These are phyloP conservation scores for Acrossocheilus wenchowensis DNA, from an alignment of 2,797 vertebrate species.

Conservation along the genomic window DNA sequence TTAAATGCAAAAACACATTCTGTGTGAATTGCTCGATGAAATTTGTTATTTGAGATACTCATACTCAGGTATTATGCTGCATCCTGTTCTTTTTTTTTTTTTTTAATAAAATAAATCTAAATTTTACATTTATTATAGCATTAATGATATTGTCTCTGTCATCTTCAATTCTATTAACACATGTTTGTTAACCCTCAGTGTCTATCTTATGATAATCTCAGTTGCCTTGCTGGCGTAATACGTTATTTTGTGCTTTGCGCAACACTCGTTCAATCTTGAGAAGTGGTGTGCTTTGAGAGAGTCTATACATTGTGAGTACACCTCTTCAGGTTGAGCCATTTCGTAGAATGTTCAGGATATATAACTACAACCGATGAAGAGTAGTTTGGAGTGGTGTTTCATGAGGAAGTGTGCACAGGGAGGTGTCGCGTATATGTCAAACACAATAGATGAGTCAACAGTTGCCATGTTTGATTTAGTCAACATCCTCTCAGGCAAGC, in stretches of 20 bases:
- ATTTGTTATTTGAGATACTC: not conserved
- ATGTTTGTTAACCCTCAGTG: not conserved
- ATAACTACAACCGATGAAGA: constrained; percentile 37
- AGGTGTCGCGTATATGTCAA: constrained; percentile 48
- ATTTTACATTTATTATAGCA: not conserved
- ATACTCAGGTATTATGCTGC: not conserved
- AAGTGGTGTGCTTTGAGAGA: constrained; percentile 17
- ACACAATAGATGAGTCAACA: constrained; percentile 69
- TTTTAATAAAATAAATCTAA: not conserved
- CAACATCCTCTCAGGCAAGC: constrained; percentile 48
- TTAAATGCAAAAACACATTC: not conserved
- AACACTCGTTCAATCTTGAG: not conserved
- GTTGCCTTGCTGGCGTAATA: not conserved
- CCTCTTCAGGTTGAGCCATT: constrained; percentile 14
- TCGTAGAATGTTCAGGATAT: constrained; percentile 32
- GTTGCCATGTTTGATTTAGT: constrained; percentile 53
- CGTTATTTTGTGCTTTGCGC: not conserved
- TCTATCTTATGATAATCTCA: not conserved
- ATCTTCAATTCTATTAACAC: not conserved
- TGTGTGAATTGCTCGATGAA: not conserved
- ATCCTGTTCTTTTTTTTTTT: not conserved
- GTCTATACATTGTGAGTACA: constrained; percentile 2
- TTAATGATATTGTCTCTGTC: not conserved
- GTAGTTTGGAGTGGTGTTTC: not conserved
- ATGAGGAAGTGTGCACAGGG: constrained; percentile 47